Percentiles rank a stretch among this genome's conserved stretches.
Evolutionary conservation across 2,888 invertebrate species (phyloP).

Genomic region (Vannuccia rotundouncinata): DNA sequence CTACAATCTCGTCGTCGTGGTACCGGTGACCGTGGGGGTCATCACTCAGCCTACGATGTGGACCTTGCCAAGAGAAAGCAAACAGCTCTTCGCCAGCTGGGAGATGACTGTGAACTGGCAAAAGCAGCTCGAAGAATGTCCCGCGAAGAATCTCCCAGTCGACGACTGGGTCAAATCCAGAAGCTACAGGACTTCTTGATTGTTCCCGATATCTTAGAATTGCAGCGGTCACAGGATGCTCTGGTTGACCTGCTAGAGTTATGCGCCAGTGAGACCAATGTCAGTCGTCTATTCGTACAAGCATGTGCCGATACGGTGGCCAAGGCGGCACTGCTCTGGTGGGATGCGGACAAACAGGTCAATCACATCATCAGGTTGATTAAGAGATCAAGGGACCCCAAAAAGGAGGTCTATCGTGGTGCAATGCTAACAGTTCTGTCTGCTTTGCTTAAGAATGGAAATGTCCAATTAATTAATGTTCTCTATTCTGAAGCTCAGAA

Average conservation of each 20-base stretch:
- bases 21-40: background rate
- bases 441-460: background rate
- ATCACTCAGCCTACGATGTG: background rate
- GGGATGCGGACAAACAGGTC: background rate
- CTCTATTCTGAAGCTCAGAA: background rate
- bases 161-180: background rate
- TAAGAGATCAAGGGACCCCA: background rate
- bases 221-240: background rate
- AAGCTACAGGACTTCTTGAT: background rate
- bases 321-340: background rate
- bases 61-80: background rate
- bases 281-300: background rate
- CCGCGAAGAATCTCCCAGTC: background rate
- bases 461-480: background rate
- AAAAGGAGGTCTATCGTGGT: background rate
- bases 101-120: background rate
- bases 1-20: background rate
- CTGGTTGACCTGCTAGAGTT: background rate
- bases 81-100: background rate
- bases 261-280: background rate
- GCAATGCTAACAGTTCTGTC: background rate
- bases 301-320: background rate
- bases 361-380: background rate
- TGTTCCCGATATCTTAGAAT: background rate
- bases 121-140: background rate